Percentiles rank a stretch among this genome's conserved stretches.
Conservation (phyloP, 2,797 vertebrate species). For the Heteromormyrus szaboi region DNA sequence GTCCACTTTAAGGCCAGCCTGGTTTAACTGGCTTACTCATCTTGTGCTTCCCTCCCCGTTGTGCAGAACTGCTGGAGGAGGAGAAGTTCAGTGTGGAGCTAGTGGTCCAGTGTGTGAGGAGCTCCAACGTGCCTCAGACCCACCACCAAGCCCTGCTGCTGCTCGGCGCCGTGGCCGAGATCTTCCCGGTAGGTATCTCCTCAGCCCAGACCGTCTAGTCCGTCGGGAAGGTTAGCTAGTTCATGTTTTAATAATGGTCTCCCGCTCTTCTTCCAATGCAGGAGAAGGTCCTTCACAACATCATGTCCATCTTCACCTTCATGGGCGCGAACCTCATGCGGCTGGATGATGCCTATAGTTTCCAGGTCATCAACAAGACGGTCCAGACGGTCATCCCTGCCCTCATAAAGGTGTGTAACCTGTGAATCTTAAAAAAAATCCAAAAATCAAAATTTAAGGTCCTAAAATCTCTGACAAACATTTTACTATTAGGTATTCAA, state of each 20-base stretch:
- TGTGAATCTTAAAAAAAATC: not conserved
- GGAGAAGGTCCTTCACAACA: constrained; percentile 96
- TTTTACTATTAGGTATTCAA: not conserved
- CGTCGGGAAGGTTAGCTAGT: not conserved
- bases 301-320: constrained; percentile 98
- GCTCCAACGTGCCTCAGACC: constrained; percentile 84
- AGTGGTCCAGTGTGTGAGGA: constrained; percentile 85
- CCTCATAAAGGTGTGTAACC: constrained; percentile 73
- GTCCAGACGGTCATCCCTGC: constrained; percentile 90
- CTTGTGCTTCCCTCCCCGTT: constrained; percentile 2
- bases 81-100: constrained; percentile 91
- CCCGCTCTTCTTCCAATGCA: constrained; percentile 44
- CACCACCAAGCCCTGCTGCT: constrained; percentile 92
- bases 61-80: constrained; percentile 75
- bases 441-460: not conserved
- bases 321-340: constrained; percentile 93
- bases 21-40: not conserved
- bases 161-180: constrained; percentile 73
- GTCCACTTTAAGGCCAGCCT: not conserved
- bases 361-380: constrained; percentile 89
- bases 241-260: not conserved
- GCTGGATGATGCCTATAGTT: constrained; percentile 89
- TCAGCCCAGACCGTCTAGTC: not conserved
- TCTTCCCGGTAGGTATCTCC: constrained; percentile 79
- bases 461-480: not conserved